Percentiles rank a stretch among this genome's conserved stretches.
Evolutionary conservation across 1,140 invertebrate genomes (phyloP).

Genomic region (Lutraria rhynchaena): DNA sequence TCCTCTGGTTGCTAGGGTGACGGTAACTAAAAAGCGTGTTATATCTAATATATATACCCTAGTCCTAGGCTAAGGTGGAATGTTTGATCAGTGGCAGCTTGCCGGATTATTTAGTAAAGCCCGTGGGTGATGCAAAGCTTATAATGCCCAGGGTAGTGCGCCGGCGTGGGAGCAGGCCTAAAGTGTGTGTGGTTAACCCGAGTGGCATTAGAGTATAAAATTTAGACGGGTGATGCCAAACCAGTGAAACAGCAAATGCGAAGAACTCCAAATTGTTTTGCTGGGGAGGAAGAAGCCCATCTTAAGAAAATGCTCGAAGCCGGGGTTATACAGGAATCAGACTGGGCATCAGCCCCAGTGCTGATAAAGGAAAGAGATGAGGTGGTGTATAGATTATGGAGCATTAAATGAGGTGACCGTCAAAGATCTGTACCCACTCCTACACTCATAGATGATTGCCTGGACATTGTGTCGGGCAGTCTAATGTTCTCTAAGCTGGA

Average conservation of each 20-base stretch:
- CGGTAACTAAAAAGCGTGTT: not conserved
- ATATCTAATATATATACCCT: too few species aligned
- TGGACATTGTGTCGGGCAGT: conserved; percentile 14
- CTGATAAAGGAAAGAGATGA: too few species aligned
- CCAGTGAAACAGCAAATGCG: not conserved
- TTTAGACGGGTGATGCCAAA: conserved; percentile 12
- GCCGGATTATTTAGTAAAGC: not conserved
- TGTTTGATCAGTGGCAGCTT: not conserved
- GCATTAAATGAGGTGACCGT: not conserved
- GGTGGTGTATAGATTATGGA: too few species aligned
- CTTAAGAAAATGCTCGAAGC: too few species aligned
- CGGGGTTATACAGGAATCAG: too few species aligned
- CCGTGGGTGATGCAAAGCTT: not conserved
- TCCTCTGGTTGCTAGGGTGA: too few species aligned
- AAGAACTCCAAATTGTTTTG: not conserved
- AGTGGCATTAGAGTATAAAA: conserved; percentile 5
- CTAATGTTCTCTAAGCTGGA: conserved; percentile 36
- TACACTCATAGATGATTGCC: conserved; percentile 81
- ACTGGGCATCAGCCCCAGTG: too few species aligned
- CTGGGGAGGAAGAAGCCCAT: conserved; percentile 11
- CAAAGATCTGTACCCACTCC: conserved; percentile 83
- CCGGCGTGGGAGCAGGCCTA: not conserved
- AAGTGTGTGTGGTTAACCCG: conserved; percentile 11
- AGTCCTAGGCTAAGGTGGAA: not conserved
- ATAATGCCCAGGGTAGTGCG: not conserved